phyloP scores from a whole-genome alignment of 2,888 invertebrate genomes.

The Pterostichus niger region DNA sequence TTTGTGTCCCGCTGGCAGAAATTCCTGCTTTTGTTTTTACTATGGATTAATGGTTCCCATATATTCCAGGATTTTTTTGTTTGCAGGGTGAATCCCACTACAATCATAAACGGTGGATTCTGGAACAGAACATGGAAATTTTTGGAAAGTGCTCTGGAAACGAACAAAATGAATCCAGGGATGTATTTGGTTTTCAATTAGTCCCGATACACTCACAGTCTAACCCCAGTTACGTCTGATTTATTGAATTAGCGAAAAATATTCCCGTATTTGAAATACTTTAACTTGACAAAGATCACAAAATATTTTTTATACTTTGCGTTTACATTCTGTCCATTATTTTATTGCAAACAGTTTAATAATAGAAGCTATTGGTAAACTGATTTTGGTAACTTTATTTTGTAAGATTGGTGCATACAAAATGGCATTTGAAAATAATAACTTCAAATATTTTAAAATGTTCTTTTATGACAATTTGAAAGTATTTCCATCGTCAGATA shows the following conservation, averaged over 20 bases:
- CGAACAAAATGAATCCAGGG: conserved; percentile 39
- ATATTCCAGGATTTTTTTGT: conserved; percentile 68
- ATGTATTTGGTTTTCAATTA: conserved; percentile 66
- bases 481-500: too few relatives aligned
- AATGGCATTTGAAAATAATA: too few relatives aligned
- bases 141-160: conserved; percentile 38
- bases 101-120: conserved; percentile 63
- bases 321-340: too few relatives aligned
- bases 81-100: conserved; percentile 53
- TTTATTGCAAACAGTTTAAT: too few relatives aligned
- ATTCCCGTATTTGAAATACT: conserved; percentile 27
- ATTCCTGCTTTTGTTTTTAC: conserved; percentile 70
- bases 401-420: too few relatives aligned
- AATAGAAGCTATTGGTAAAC: too few relatives aligned
- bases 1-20: conserved; percentile 68
- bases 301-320: too few relatives aligned
- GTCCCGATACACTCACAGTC: conserved; percentile 50
- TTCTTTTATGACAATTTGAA: too few relatives aligned
- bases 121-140: conserved; percentile 61
- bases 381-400: too few relatives aligned
- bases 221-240: conserved; percentile 38
- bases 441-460: too few relatives aligned
- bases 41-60: conserved; percentile 69
- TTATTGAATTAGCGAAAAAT: conserved; percentile 52
- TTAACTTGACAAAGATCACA: conserved; percentile 1